Base-by-base conservation (phyloP, 2,113 vertebrate genomes). In the Noctilio leporinus region DNA sequence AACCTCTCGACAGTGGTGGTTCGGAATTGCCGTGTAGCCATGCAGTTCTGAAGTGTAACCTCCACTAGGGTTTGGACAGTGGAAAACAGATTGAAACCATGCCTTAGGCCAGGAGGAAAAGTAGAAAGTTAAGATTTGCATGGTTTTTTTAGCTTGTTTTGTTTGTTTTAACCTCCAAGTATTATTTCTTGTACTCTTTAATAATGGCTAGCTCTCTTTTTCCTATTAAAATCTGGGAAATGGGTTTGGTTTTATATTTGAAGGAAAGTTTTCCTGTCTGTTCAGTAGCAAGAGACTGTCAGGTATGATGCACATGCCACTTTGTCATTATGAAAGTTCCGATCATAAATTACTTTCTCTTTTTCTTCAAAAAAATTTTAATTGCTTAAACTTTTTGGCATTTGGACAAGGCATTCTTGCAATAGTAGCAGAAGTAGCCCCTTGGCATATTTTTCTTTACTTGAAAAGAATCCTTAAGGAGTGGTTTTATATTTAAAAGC, bases 391-490 rank as follows among this genome's bases (percentile, higher is more conserved):
- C 84, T 95, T 96, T 86, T 97, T 95, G 92, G 95, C 95, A 86
- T 90, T 96, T 94, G 93, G 73, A 88, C 87, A 95, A 97, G 93
- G 84, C 77, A 77, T 40, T 97, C 73, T 98, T 97, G 95, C 89
- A 91, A 14, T 69, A 84, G 64, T 88, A 77, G 55, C 59, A 87
- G 30, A 96, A 96, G 96, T 91, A 97, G 81, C 17, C 59, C 82
- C 69, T 88, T 93, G 95, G 83, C 95, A 97, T 95, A 96, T 89
- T 95, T 96, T 97, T 96, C 86, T 67, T 81, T 51, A 59, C 69
- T 97, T 97, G 83, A 96, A 96, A 95, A 97, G 92, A 94, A 76
- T 94, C 84, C 92, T 85, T n/a, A 4, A 81, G 76, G 78, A 70
- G 45, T 4, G 26, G 0, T 86, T 97, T 89, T 97, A 88, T 90